These are phyloP conservation scores for Manduca sexta DNA, from an alignment of 1,140 invertebrate genomes.

Conservation along the genomic window DNA sequence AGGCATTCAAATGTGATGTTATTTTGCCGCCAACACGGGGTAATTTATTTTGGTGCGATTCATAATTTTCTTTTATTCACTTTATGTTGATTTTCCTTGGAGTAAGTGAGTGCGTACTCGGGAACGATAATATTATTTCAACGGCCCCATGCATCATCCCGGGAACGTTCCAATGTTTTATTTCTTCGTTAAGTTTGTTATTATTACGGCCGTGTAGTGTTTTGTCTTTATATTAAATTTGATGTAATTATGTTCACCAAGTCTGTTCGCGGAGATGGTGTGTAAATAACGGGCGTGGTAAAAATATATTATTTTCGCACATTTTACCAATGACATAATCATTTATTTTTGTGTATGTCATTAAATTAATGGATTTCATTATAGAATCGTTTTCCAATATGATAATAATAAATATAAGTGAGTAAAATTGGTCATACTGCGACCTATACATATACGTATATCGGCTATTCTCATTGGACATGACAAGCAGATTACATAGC, in stretches of 20 bases:
- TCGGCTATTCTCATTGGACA: too few relatives aligned
- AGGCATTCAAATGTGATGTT: slow-evolving; percentile 73
- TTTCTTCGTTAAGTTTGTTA: slow-evolving; percentile 34
- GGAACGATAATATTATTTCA: slow-evolving; percentile 73
- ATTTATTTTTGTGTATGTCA: too few relatives aligned
- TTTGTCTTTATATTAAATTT: slow-evolving; percentile 1
- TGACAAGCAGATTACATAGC: too few relatives aligned
- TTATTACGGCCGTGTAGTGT: slow-evolving; percentile 11
- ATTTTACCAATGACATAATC: too few relatives aligned
- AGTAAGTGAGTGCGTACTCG: slow-evolving; percentile 60
- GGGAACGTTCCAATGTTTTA: slow-evolving; percentile 42
- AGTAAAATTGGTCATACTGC: too few relatives aligned
- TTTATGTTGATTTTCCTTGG: slow-evolving; percentile 73
- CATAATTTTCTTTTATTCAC: slow-evolving; percentile 74
- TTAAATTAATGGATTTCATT: too few relatives aligned
- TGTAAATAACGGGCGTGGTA: too few relatives aligned
- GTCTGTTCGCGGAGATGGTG: not conserved
- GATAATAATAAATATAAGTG: too few relatives aligned
- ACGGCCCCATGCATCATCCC: slow-evolving; percentile 62
- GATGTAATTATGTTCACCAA: not conserved
- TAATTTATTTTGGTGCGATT: slow-evolving; percentile 72
- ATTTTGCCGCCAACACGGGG: slow-evolving; percentile 70
- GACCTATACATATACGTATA: too few relatives aligned
- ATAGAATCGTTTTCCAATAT: too few relatives aligned
- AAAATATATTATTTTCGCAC: too few relatives aligned